Base-by-base conservation (phyloP, 2,113 vertebrate genomes). In the Siphamia tubifer region DNA sequence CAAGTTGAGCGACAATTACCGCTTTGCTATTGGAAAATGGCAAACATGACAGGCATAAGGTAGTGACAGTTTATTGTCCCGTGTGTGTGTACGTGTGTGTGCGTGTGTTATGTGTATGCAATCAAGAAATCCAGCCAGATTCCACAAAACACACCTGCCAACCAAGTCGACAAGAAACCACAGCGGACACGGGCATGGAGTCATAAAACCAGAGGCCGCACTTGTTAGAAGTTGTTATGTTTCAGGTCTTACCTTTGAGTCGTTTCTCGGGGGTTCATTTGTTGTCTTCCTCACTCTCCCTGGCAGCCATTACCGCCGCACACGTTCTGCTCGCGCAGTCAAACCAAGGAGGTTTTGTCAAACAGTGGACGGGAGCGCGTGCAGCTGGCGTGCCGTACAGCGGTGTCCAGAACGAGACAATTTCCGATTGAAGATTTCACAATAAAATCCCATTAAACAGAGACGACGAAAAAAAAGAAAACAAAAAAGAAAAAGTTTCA, bases 231-330 rank as follows among this genome's bases (percentile, higher is more conserved):
- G 24, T 19, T 79, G 74, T 79, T 52, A 64, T 30, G 0, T 17
- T 7, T 0, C 7, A 24, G 1, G 7, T 4, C 84, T 83, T 57
- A 89, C 87, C 87, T 87, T 63, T 23, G 6, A 39, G 1, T 72
- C 70, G 67, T 67, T 56, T 60, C 44, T 74, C 74, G 11, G 55
- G 21, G 70, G 58, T 77, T 89, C 83, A 87, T 87, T 79, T 75
- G 82, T 79, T 80, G 79, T 82, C 81, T 64, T 83, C 74, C 48
- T 84, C 78, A 21, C 79, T 74, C 69, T 86, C 83, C 60, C 85
- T 81, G 84, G 87, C 88, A 90, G 90, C 90, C 89, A 92, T 91
- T 89, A 90, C 75, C 67, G 70, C 74, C 84, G 52, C 68, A 75
- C 80, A 65, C 85, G 77, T 21, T 76, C 78, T 11, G 65, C 77